These are phyloP conservation scores for Parapsyche elsis DNA, from an alignment of 1,140 invertebrate species.

Conservation along the genomic window DNA sequence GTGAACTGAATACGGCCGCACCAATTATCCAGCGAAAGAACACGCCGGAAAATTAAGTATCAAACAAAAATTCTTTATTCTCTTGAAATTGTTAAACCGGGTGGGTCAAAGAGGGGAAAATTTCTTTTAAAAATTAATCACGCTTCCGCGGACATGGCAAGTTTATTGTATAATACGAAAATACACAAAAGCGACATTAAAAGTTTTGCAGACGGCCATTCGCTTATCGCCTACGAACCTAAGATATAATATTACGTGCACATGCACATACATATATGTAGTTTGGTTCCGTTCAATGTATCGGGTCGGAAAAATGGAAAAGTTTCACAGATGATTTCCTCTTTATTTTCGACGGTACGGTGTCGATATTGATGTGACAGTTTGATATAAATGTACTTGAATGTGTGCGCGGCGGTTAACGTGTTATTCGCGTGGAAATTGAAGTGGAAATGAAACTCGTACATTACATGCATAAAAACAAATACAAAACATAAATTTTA, in stretches of 20 bases:
- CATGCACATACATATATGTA: no score
- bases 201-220: no score
- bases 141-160: no score
- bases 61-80: background rate
- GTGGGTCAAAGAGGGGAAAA: no score
- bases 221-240: no score
- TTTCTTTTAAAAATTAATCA: no score
- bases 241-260: no score
- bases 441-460: conserved; percentile 13
- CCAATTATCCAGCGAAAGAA: background rate
- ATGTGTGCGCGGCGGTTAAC: background rate
- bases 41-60: conserved; percentile 6
- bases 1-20: background rate
- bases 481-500: no score
- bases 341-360: background rate
- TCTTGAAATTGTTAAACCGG: background rate
- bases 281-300: background rate
- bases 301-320: background rate
- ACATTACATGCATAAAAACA: background rate
- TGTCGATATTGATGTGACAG: background rate
- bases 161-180: no score
- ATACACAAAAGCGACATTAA: no score
- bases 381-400: background rate
- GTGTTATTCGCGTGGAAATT: background rate
- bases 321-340: background rate